Percentiles rank a stretch among this genome's conserved stretches.
These are phyloP conservation scores for Hylaea fasciaria DNA, from an alignment of 2,888 invertebrate genomes.

Conservation along the genomic window DNA sequence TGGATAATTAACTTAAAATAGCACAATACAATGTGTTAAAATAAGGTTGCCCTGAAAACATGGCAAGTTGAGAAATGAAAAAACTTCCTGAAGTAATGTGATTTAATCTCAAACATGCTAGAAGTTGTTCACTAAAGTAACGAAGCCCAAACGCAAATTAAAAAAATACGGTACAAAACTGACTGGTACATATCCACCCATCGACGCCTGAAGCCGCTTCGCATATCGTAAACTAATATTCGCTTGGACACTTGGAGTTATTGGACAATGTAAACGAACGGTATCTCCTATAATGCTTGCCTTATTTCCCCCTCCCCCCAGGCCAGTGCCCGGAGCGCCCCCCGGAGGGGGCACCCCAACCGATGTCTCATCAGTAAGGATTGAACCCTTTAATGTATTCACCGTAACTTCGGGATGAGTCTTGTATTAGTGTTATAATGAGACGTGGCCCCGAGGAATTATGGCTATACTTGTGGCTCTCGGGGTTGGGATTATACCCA, in stretches of 20 bases:
- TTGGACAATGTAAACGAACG: slow-evolving; percentile 86
- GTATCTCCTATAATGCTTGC: slow-evolving; percentile 84
- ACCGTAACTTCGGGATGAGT: slow-evolving; percentile 84
- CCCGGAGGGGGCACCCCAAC: slow-evolving; percentile 71
- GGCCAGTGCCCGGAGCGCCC: slow-evolving; percentile 74
- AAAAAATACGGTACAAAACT: background rate
- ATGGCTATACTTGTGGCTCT: slow-evolving; percentile 80
- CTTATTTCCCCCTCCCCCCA: slow-evolving; percentile 75
- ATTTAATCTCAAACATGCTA: no score
- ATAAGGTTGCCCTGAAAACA: no score
- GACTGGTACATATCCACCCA: slow-evolving; percentile 5
- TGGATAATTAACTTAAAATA: background rate
- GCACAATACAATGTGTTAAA: background rate
- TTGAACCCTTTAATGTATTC: slow-evolving; percentile 85
- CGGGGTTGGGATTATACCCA: slow-evolving; percentile 76
- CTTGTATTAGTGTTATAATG: slow-evolving; percentile 86
- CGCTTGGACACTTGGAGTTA: slow-evolving; percentile 84
- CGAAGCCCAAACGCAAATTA: no score
- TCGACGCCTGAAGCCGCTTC: slow-evolving; percentile 39
- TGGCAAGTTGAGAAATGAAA: no score
- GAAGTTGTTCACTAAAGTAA: no score
- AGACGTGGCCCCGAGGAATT: slow-evolving; percentile 84
- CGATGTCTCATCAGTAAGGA: slow-evolving; percentile 85
- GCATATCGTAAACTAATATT: slow-evolving; percentile 83
- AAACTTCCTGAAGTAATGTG: no score